Percentiles rank a stretch among this genome's conserved stretches.
Conservation (phyloP, 2,113 vertebrate species). For the Copsychus sechellarum region DNA sequence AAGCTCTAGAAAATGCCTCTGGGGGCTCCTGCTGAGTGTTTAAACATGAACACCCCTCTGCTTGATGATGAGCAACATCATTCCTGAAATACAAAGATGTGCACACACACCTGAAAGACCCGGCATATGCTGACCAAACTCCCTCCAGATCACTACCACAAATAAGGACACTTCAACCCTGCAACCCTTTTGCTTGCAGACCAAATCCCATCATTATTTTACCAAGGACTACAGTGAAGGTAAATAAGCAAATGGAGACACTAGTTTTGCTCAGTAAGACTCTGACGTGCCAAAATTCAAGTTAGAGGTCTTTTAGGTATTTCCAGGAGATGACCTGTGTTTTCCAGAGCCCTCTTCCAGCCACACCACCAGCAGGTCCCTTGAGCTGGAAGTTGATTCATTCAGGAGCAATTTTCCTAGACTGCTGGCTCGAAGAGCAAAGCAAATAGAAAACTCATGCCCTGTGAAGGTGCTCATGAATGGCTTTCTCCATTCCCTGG, state of each 20-base stretch:
- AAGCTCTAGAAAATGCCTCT: background rate
- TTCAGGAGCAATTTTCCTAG: background rate
- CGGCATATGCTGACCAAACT: background rate
- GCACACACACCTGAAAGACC: background rate
- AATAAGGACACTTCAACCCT: background rate
- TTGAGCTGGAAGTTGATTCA: background rate
- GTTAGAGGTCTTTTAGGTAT: background rate
- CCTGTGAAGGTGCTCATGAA: background rate
- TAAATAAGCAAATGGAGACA: background rate
- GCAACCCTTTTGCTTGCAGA: background rate
- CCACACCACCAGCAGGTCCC: background rate
- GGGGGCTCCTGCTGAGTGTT: background rate
- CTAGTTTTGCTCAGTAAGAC: background rate
- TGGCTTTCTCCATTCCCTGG: rapidly evolving
- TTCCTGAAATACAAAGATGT: background rate
- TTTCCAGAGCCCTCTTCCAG: background rate
- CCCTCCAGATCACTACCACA: background rate
- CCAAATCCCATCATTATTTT: background rate
- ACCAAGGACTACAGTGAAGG: background rate
- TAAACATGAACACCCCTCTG: background rate
- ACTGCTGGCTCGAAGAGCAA: background rate
- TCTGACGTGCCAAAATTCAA: background rate
- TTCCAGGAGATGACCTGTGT: background rate
- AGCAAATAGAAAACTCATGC: background rate
- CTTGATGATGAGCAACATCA: background rate